These are phyloP conservation scores for Alethe castanea DNA, from an alignment of 2,113 vertebrate genomes.

Conservation along the genomic window DNA sequence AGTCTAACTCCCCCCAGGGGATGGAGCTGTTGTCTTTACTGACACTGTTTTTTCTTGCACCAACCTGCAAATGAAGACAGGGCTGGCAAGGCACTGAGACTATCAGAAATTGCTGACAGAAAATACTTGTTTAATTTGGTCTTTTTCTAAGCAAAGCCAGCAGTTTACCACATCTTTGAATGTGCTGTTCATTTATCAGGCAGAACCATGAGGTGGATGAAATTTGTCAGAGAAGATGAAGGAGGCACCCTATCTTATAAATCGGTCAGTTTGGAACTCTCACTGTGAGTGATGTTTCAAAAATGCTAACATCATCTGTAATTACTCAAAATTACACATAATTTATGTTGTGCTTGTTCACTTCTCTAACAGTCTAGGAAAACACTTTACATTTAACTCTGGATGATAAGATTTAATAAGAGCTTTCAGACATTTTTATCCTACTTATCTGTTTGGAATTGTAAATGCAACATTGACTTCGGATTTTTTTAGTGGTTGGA, in stretches of 20 bases:
- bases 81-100: not conserved
- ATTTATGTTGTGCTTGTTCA: slow-evolving; percentile 49
- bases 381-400: slow-evolving; percentile 40
- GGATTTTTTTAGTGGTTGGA: slow-evolving; percentile 27
- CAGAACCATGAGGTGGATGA: slow-evolving; percentile 18
- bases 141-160: not conserved
- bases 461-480: slow-evolving; percentile 39
- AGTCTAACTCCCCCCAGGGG: not conserved
- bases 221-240: slow-evolving; percentile 29
- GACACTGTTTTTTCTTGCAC: not conserved
- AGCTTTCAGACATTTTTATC: slow-evolving; percentile 46
- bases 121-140: not conserved
- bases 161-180: not conserved
- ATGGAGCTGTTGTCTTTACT: not conserved
- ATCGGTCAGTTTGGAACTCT: not conserved
- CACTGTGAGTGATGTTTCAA: slow-evolving; percentile 33
- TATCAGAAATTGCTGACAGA: not conserved
- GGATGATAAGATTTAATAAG: slow-evolving; percentile 25
- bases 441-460: slow-evolving; percentile 45
- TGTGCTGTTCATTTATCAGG: not conserved
- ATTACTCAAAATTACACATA: slow-evolving; percentile 55
- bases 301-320: slow-evolving; percentile 56
- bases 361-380: slow-evolving; percentile 27
- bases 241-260: slow-evolving; percentile 13
- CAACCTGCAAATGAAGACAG: not conserved